A percentile compares a stretch with the other conserved stretches of the same genome.
These are phyloP conservation scores for Gasterosteus aculeatus DNA, from an alignment of 2,113 vertebrate genomes.

Conservation along the genomic window DNA sequence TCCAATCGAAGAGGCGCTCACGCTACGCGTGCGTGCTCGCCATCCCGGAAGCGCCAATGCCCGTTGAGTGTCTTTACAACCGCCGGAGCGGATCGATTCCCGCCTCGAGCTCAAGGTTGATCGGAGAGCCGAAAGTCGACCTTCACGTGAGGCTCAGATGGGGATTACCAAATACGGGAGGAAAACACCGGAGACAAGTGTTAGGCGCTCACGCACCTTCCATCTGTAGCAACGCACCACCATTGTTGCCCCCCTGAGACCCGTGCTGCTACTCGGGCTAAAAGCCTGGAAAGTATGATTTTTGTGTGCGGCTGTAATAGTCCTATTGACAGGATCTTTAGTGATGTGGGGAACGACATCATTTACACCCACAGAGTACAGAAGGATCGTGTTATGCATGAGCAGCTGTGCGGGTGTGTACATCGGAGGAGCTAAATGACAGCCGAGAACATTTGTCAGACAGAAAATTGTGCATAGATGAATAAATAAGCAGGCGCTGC, in stretches of 20 bases:
- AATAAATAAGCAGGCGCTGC: conserved; percentile 48
- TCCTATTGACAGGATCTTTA: conserved; percentile 36
- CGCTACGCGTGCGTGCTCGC: neutral
- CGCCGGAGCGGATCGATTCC: conserved; percentile 29
- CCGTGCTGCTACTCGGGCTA: neutral
- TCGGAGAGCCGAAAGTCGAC: conserved; percentile 12
- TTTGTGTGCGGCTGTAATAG: conserved; percentile 18
- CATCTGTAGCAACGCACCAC: no score
- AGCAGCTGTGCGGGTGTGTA: conserved; percentile 67
- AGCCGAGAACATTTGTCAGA: conserved; percentile 49
- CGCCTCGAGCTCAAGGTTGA: conserved; percentile 58
- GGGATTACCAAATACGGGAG: no score
- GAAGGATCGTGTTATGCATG: conserved; percentile 63
- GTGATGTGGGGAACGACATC: conserved; percentile 43
- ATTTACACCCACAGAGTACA: conserved; percentile 33
- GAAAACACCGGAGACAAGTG: no score
- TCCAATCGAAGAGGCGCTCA: conserved; percentile 43
- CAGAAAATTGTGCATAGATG: conserved; percentile 54
- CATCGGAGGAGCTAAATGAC: conserved; percentile 51
- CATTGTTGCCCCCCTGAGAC: neutral
- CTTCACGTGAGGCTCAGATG: conserved; percentile 2
- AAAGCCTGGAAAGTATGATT: neutral
- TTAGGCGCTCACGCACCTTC: no score
- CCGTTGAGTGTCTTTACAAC: conserved; percentile 18
- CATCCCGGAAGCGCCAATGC: conserved; percentile 22